phyloP scores from a whole-genome alignment of 2,888 invertebrate species.

The Eremobia ochroleuca region DNA sequence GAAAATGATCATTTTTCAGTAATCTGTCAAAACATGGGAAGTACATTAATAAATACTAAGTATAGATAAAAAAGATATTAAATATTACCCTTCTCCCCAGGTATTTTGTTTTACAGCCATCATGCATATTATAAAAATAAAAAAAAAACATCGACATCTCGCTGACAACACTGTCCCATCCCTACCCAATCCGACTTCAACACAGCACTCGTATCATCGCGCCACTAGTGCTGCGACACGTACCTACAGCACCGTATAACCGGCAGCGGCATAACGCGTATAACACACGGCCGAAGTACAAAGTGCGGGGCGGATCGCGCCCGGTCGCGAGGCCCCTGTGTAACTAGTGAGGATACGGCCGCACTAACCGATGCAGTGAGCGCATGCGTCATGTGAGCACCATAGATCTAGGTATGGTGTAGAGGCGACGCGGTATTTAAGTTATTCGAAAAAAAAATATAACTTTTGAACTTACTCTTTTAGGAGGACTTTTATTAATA shows the following conservation, averaged over 20 bases:
- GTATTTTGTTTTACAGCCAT: not conserved
- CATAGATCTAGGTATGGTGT: slow-evolving; percentile 31
- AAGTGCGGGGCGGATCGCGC: slow-evolving; percentile 51
- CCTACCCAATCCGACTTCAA: slow-evolving; percentile 42
- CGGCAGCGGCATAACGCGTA: slow-evolving; percentile 48
- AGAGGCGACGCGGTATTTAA: slow-evolving; percentile 20
- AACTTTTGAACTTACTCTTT: not conserved
- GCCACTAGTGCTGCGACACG: slow-evolving; percentile 60
- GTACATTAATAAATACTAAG: not conserved
- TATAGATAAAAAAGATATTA: not conserved
- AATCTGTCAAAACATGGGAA: not conserved
- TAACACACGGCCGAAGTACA: slow-evolving; percentile 47
- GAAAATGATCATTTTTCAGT: not conserved
- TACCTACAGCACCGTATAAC: slow-evolving; percentile 35
- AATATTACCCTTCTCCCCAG: not conserved
- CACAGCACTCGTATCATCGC: slow-evolving; percentile 45
- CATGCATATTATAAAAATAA: not conserved
- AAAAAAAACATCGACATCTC: slow-evolving; percentile 34
- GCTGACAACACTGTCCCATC: slow-evolving; percentile 20
- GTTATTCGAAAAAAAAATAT: not conserved
- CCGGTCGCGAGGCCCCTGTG: slow-evolving; percentile 62
- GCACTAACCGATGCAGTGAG: slow-evolving; percentile 75
- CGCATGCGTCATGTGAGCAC: slow-evolving; percentile 75
- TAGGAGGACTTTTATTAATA: not conserved
- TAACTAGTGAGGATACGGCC: slow-evolving; percentile 66